Evolutionary conservation across 2,113 vertebrate species (phyloP), one percentile per base, ranked within the genome.

Genomic region (Hyperopisus bebe): DNA sequence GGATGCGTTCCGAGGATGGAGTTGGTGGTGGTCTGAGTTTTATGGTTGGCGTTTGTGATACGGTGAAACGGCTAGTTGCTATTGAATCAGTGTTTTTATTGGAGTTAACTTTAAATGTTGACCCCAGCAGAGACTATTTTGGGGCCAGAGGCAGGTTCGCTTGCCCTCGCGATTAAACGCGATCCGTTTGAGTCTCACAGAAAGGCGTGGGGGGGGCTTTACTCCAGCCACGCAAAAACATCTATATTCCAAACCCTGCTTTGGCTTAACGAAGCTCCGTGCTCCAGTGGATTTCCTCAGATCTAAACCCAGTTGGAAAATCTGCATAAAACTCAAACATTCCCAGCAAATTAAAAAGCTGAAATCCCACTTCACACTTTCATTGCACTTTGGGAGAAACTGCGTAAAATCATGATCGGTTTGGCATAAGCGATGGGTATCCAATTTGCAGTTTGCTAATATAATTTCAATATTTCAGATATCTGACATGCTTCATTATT

Each of bases 291-390:
- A 86, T 44, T 24, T 85, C 44, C 44, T 19, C 44, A 85, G 82
- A 85, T 85, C 42, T 46, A 21, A 80, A 15, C 82, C 82, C 82
- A 85, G 82, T 48, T 85, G 44, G 82, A 39, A 85, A 85, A 85
- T 27, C 44, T 8, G 82, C 42, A 24, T 47, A 42, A 24, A 48
- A 13, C 83, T 11, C 15, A 44, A 48, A 13, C 83, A 27, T 50
- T 86, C 44, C 83, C 83, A n/a, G 21, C 21, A 21, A 86, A 50
- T 44, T 46, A 50, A 85, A 47, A 48, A 44, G 10, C 6, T 5
- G 21, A 46, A 85, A 35, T 19, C 44, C 80, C 42, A 0, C 21
- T 46, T 84, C 80, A 19, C 42, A 85, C 35, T 80, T 80, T 42
- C 74, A 80, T 6, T 42, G 35, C 35, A 5, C 74, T 80, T 80